Evolutionary conservation across 2,797 vertebrate genomes (phyloP), one percentile per base, ranked within the genome.

Genomic region (Microcaecilia unicolor): DNA sequence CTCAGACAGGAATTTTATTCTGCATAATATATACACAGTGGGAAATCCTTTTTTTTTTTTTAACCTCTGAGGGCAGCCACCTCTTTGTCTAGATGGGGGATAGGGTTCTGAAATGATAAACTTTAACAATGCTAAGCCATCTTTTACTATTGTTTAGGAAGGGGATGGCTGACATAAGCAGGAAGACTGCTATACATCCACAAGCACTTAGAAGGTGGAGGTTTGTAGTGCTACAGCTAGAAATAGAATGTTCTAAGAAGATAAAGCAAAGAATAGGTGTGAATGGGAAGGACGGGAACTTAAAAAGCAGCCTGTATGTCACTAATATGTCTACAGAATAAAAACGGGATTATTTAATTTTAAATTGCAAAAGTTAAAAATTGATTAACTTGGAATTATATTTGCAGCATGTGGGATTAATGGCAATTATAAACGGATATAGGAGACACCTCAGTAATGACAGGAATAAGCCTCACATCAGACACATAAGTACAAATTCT

Each of bases 1-100:
- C 64, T 68, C 55, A 48, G 72, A 68, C 69, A 60, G 62, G 64
- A 57, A 47, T 44, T 72, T 78, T 83, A 81, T 79, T 79, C 73
- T 60, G 49, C 76, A 76, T 55, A 78, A 65, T 54, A 67, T 60
- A 60, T 26, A 60, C 51, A 52, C 69, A 62, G 55, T 55, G 79
- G 65, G 77, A 69, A 72, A 64, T 70, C 48, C 51, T 43, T 48
- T 2, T 0, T 28, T 69, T 59, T 61, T 68, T 41, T n/a, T 66
- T 43, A 55, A 55, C 63, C 56, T n/a, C n/a, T n/a, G n/a, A n/a
- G n/a, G n/a, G n/a, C n/a, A n/a, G n/a, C n/a, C n/a, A n/a, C n/a
- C n/a, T n/a, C n/a, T n/a, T n/a, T n/a, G n/a, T n/a, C n/a, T n/a
- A n/a, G n/a, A n/a, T n/a, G 7, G 8, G 10, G n/a, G n/a, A n/a